Evolutionary conservation across 2,797 vertebrate species (phyloP), one percentile per base, ranked within the genome.

Genomic region (Pachyuromys duprasi): DNA sequence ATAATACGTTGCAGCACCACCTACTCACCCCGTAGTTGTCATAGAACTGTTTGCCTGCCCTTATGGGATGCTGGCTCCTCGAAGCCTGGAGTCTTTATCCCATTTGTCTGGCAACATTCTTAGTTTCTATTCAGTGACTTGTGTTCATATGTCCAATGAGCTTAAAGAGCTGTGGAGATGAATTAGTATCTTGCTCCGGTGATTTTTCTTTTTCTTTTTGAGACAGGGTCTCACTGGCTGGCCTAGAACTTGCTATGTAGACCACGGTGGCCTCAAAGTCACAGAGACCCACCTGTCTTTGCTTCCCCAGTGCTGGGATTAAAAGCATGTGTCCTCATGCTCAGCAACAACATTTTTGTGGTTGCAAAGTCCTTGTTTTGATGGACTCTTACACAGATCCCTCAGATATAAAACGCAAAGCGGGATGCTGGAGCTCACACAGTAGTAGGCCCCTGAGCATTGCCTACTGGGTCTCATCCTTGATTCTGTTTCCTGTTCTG

Each of bases 91-190:
- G 28, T 80, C 74, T 45, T 89, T 86, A 69, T 76, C 74, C 45
- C 88, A 63, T 57, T 93, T 69, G 57, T 75, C 80, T 81, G 84
- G 9, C 28, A 93, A 49, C 62, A 65, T 91, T 90, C 39, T 94
- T 65, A 39, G 57, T 63, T 31, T 91, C 63, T 86, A 39, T 93
- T 83, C 62, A 91, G 53, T 45, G 36, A 83, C 62, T 67, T 92
- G 26, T 78, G 7, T 89, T 76, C 55, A 13, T 33, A 63, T 72
- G 76, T 33, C 31, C 55, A 82, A 39, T 11, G 22, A 78, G 49
- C 31, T 80, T 84, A 79, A 62, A 55, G 63, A 84, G 8, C 20
- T 91, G 62, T 89, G 57, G 45, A 91, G 69, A 69, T 82, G 28
- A 88, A 39, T 96, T 63, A 20, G 39, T 93, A 67, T 83, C 79